A percentile compares a stretch with the other conserved stretches of the same genome.
phyloP scores from a whole-genome alignment of 1,140 invertebrate genomes.

The Pseudomyrmex pallidus region DNA sequence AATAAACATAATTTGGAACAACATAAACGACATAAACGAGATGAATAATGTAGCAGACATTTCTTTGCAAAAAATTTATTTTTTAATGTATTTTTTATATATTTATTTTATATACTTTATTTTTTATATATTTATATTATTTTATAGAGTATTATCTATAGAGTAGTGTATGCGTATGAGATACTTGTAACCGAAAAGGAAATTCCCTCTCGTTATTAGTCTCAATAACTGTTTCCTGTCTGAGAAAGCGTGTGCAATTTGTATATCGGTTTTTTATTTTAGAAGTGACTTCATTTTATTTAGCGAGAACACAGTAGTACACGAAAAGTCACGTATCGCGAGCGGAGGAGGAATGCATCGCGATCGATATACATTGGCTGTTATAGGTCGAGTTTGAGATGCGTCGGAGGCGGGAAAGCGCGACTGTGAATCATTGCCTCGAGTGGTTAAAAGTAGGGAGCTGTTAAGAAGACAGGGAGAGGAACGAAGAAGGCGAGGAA shows the following conservation, averaged over 20 bases:
- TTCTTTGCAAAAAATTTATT: neutral
- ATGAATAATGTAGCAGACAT: neutral
- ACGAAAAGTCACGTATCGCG: neutral
- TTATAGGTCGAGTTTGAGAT: conserved; percentile 1
- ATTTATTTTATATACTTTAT: no score
- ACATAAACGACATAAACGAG: neutral
- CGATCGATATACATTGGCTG: conserved; percentile 24
- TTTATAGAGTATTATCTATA: no score
- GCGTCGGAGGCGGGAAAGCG: neutral
- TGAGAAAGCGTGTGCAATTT: neutral
- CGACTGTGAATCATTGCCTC: conserved; percentile 63
- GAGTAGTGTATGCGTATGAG: no score
- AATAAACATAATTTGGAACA: neutral
- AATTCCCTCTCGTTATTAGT: neutral
- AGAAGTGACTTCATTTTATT: no score
- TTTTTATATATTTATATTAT: neutral
- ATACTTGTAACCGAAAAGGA: neutral
- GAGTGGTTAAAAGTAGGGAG: conserved; percentile 63
- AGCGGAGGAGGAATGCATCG: neutral
- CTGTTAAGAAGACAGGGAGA: conserved; percentile 7
- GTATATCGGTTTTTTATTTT: neutral
- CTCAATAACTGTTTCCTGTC: neutral
- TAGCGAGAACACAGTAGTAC: neutral
- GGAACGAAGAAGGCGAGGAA: conserved; percentile 27
- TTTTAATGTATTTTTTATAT: neutral